A percentile compares a stretch with the other conserved stretches of the same genome.
phyloP scores from a whole-genome alignment of 2,113 vertebrate genomes.

The Aviceda subcristata region DNA sequence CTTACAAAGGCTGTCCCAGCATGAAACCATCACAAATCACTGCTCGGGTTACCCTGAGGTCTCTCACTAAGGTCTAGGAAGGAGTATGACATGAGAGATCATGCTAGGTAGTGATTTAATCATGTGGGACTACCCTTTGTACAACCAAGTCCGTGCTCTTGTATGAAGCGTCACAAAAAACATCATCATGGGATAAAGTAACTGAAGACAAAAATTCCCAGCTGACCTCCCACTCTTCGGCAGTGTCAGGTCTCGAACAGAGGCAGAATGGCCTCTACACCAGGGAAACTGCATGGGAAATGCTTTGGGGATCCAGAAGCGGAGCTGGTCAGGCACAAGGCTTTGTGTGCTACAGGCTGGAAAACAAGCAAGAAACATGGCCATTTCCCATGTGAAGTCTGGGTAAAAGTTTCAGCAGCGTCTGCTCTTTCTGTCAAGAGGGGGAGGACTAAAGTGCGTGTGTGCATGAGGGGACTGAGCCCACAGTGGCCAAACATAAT shows the following conservation, averaged over 20 bases:
- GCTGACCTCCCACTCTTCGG: not conserved
- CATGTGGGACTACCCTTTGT: not conserved
- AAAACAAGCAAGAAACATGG: not conserved
- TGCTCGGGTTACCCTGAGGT: not conserved
- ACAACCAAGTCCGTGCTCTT: fast-evolving
- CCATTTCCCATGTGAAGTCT: not conserved
- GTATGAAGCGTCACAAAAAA: not conserved
- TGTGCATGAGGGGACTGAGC: not conserved
- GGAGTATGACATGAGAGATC: not conserved
- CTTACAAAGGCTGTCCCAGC: not conserved
- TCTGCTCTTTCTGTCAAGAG: not conserved
- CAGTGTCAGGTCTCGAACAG: not conserved
- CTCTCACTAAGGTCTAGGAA: not conserved
- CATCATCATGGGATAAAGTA: not conserved
- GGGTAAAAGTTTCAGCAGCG: not conserved
- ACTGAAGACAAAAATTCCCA: not conserved
- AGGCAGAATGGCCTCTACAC: not conserved
- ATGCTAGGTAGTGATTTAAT: not conserved
- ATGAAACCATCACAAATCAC: not conserved
- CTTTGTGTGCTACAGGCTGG: not conserved
- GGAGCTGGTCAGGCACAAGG: not conserved
- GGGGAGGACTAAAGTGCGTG: not conserved
- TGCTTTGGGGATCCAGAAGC: not conserved
- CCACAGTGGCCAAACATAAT: not conserved
- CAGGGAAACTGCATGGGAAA: not conserved